Percentiles rank a stretch among this genome's conserved stretches.
These are phyloP conservation scores for Dendropsophus ebraccatus DNA, from an alignment of 2,113 vertebrate genomes.

Conservation along the genomic window DNA sequence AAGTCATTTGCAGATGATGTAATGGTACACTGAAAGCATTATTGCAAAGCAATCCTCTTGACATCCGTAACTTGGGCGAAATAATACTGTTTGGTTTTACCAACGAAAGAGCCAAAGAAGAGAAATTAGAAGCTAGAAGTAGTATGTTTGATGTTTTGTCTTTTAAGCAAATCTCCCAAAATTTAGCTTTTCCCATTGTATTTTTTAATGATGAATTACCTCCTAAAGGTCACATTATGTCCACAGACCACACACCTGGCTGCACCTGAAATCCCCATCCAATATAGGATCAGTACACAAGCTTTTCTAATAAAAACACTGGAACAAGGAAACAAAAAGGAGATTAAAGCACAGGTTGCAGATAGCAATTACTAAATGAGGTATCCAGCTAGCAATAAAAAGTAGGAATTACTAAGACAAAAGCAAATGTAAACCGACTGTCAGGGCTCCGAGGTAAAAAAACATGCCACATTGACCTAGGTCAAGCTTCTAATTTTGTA, in stretches of 20 bases:
- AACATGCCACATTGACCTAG: not conserved
- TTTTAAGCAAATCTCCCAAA: constrained; percentile 22
- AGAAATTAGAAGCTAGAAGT: not conserved
- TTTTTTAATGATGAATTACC: constrained; percentile 43
- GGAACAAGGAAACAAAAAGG: constrained; percentile 26
- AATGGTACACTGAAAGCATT: constrained; percentile 11
- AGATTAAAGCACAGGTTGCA: constrained; percentile 44
- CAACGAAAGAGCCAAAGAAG: not conserved
- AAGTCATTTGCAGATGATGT: not conserved
- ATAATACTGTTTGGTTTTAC: not conserved
- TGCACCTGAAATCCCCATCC: constrained; percentile 30
- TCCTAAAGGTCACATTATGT: constrained; percentile 36
- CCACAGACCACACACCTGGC: constrained; percentile 54
- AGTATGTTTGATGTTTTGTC: constrained; percentile 48
- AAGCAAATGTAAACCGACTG: constrained; percentile 28
- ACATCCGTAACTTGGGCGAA: not conserved
- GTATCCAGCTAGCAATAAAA: constrained; percentile 21
- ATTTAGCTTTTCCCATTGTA: constrained; percentile 38
- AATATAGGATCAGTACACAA: constrained; percentile 21
- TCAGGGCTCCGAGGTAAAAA: not conserved
- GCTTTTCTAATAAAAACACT: constrained; percentile 39
- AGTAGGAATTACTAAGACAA: constrained; percentile 44
- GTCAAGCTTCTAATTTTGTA: constrained; percentile 22
- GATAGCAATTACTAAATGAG: constrained; percentile 54
- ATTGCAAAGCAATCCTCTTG: not conserved